phyloP scores from a whole-genome alignment of 2,797 vertebrate genomes.

The Eospalax fontanierii region DNA sequence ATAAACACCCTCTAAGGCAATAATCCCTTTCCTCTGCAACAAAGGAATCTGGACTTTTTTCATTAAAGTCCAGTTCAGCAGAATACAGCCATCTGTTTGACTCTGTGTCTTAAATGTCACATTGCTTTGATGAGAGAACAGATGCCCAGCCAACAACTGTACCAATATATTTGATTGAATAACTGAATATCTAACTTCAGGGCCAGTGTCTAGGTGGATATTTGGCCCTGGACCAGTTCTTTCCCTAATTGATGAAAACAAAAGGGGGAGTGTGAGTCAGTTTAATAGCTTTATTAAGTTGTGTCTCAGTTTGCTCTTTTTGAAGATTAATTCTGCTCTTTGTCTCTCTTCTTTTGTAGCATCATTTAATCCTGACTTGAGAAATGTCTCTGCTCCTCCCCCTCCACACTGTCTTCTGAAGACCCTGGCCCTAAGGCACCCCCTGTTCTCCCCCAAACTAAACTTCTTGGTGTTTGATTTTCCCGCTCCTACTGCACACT shows the following conservation, averaged over 20 bases:
- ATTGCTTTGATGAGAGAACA: slow-evolving; percentile 80
- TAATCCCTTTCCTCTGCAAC: slow-evolving; percentile 76
- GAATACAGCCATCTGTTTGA: slow-evolving; percentile 84
- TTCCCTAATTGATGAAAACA: slow-evolving; percentile 44
- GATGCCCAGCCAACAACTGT: slow-evolving; percentile 67
- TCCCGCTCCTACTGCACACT: slow-evolving; percentile 55
- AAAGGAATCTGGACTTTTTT: slow-evolving; percentile 81
- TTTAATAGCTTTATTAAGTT: slow-evolving; percentile 53
- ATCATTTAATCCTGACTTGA: slow-evolving; percentile 10
- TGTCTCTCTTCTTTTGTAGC: slow-evolving; percentile 32
- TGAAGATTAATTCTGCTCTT: slow-evolving; percentile 49
- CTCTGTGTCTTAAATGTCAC: slow-evolving; percentile 81
- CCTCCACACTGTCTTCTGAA: slow-evolving; percentile 1
- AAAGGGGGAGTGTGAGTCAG: background rate
- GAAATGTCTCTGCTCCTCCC: slow-evolving; percentile 44
- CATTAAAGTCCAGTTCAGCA: slow-evolving; percentile 83
- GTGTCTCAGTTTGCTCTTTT: slow-evolving; percentile 59
- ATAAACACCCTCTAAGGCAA: slow-evolving; percentile 59
- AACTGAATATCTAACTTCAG: slow-evolving; percentile 25
- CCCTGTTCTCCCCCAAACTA: slow-evolving; percentile 59
- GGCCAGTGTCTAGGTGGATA: slow-evolving; percentile 56
- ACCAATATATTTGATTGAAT: slow-evolving; percentile 53
- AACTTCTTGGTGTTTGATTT: slow-evolving; percentile 69
- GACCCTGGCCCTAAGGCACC: background rate
- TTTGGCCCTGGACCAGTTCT: slow-evolving; percentile 51